phyloP scores from a whole-genome alignment of 2,797 vertebrate species.

The Hemitrygon akajei region DNA sequence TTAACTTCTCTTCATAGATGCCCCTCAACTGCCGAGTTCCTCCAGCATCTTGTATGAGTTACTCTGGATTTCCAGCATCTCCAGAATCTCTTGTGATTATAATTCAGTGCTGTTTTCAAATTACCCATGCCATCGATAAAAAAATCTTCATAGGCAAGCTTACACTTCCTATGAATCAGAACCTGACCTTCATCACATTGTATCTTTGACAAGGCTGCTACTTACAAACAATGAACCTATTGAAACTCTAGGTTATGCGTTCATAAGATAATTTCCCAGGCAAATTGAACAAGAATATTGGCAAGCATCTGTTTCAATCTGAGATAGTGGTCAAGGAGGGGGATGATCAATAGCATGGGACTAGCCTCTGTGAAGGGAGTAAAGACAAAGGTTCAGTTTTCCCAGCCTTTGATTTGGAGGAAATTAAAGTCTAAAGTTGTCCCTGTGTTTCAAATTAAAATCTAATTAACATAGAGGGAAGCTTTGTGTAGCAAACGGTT shows the following conservation, averaged over 20 bases:
- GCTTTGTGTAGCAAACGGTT: neutral
- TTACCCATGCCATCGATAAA: neutral
- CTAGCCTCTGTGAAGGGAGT: neutral
- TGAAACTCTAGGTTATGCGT: neutral
- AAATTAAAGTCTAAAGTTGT: neutral
- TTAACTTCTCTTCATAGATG: too few species aligned
- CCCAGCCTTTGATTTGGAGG: neutral
- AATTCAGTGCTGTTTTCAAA: neutral
- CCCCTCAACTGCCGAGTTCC: too few species aligned
- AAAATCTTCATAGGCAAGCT: neutral
- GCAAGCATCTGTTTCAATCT: neutral
- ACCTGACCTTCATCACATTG: neutral
- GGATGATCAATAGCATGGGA: neutral
- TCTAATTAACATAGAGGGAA: constrained; percentile 9
- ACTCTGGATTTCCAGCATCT: too few species aligned
- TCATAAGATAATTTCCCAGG: neutral
- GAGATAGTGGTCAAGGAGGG: neutral
- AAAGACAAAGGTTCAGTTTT: neutral
- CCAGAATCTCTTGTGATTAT: neutral
- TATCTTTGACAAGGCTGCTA: neutral
- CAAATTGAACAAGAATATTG: neutral
- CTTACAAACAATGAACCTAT: constrained; percentile 2
- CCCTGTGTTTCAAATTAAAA: neutral
- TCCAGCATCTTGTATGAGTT: too few species aligned
- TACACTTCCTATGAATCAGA: neutral